Evolutionary conservation across 2,797 vertebrate genomes (phyloP).

Genomic region (Enteromius afrohamiltoni): DNA sequence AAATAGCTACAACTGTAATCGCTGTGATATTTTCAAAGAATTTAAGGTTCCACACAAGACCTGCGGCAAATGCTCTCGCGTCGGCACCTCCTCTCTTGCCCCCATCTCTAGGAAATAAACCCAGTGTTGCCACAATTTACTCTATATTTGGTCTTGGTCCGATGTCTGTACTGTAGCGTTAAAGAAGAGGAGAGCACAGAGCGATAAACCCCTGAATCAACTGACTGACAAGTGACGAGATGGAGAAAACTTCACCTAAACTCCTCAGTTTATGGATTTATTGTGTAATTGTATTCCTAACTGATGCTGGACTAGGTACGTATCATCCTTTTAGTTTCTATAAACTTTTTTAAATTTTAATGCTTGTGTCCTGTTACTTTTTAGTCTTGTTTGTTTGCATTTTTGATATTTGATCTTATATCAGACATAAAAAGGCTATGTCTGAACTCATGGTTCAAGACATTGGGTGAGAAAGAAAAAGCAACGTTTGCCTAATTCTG

Average conservation of each 20-base stretch:
- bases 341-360: background rate
- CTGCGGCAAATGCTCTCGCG: background rate
- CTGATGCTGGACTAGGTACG: constrained; percentile 42
- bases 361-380: background rate
- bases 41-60: background rate
- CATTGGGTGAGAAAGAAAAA: background rate
- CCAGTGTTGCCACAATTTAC: constrained; percentile 20
- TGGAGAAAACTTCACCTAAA: constrained; percentile 31
- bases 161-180: background rate
- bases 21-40: background rate
- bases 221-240: background rate
- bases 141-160: constrained; percentile 48
- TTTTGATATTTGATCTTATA: background rate
- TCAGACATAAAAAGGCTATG: background rate
- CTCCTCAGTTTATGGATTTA: constrained; percentile 40
- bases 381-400: background rate
- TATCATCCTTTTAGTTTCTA: background rate
- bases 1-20: background rate
- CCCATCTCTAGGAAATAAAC: constrained; percentile 6
- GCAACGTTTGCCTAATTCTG: background rate
- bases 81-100: background rate
- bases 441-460: background rate
- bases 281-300: constrained; percentile 24
- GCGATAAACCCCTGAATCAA: background rate
- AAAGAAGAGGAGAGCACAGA: background rate